Base-by-base conservation (phyloP, 2,797 vertebrate genomes). In the Ficedula albicollis region DNA sequence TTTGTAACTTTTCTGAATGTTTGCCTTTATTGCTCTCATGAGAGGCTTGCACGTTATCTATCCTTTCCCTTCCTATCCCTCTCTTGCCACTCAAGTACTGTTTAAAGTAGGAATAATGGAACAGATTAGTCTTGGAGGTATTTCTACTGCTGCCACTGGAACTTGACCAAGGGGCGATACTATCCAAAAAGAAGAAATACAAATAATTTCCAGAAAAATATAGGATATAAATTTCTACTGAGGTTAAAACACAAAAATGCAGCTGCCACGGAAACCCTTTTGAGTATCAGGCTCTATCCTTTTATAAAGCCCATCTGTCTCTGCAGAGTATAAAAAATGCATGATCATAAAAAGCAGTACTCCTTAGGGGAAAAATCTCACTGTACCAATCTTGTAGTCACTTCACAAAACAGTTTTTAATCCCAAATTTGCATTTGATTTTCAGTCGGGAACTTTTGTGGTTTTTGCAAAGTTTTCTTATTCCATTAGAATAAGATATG, bases 401-500 rank as follows among this genome's bases (percentile, higher is more conserved):
- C 58, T 54, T 95, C 89, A 94, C 70, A 80, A 97, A 94, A 84
- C 73, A 91, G 84, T 90, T 97, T 88, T 95, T 86, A 88, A 90
- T 76, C 66, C 27, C 72, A 92, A 86, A 89, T 95, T 95, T 92
- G 85, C 87, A 92, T 96, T 81, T 96, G 89, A 96, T 94, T 97
- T 96, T 90, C 91, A 96, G 76, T 95, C 89, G 87, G 91, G 90
- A 97, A 97, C 95, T 96, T 96, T 19, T 93, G 94, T 84, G 82
- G 83, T 49, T 96, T 97, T 94, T 87, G 83, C 89, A 66, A 96
- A 96, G 96, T 97, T 97, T 96, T 96, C 94, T 92, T 96, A 84
- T 94, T 96, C 90, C 95, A 91, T 98, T 98, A 97, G 97, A 98
- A 98, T 98, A 97, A 98, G 98, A 97, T 96, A 98, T 93, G 97